Base-by-base conservation (phyloP, 1,140 invertebrate genomes). In the Diplogasteroides magnus region DNA sequence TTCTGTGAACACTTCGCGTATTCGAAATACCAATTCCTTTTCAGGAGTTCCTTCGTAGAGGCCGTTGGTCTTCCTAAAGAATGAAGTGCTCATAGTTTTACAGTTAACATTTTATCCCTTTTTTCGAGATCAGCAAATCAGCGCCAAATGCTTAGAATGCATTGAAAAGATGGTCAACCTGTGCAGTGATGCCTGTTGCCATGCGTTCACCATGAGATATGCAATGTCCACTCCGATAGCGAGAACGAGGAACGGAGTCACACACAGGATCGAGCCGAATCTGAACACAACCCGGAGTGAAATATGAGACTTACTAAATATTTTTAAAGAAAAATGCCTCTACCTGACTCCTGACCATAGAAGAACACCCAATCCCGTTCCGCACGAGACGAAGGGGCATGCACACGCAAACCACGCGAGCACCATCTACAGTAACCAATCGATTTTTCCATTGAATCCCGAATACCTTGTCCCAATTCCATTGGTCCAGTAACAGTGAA, bases 161-260 rank as follows among this genome's bases (percentile, higher is more conserved):
- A n/a, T n/a, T n/a, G n/a, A n/a, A n/a, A n/a, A n/a, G n/a, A n/a
- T n/a, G n/a, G n/a, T n/a, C n/a, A n/a, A n/a, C 31, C 69, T 58
- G 26, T 64, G 25, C 28, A 55, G 37, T 19, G 70, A 62, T 28
- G 67, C 68, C n/a, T 64, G 56, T 61, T 77, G 76, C 75, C 72
- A 77, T 48, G 72, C 71, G 31, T 79, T 76, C 6, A 81, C 55
- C 77, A 82, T 77, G 25, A 81, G 67, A 70, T 75, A 81, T 15
- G 79, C 78, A 61, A 82, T 81, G 61, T 82, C 80, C 25, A 82
- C 80, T 25, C 81, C 81, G n/a, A 82, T 76, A 2, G 80, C 81
- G 23, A 81, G 68, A 25, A 81, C 79, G n/a, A 80, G 63, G 63
- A 82, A 81, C 23, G 76, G 76, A 11, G 76, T 74, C 2, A 77